Percentiles rank a stretch among this genome's conserved stretches.
phyloP scores from a whole-genome alignment of 2,888 invertebrate species.

The Drosophila meridionalis region DNA sequence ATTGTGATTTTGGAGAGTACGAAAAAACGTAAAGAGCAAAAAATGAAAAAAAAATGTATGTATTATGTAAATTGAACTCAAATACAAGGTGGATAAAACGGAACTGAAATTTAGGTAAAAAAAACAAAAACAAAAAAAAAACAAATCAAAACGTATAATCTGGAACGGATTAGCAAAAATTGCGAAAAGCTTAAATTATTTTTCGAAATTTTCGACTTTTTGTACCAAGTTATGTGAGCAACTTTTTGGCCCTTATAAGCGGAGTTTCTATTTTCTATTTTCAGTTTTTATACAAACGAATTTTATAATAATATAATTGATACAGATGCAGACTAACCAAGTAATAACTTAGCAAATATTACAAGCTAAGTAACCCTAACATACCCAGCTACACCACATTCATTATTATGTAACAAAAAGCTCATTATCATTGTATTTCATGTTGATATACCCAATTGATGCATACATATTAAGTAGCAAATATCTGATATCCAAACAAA shows the following conservation, averaged over 20 bases:
- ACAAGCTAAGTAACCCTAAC: constrained; percentile 18
- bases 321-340: constrained; percentile 31
- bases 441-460: constrained; percentile 44
- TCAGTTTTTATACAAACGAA: constrained; percentile 52
- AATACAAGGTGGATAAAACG: constrained; percentile 63
- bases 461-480: constrained; percentile 64
- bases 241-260: constrained; percentile 54
- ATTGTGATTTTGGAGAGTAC: constrained; percentile 83
- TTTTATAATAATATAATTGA: constrained; percentile 33
- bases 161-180: constrained; percentile 56
- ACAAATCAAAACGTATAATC: constrained; percentile 55
- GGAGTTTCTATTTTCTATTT: constrained; percentile 30
- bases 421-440: constrained; percentile 45
- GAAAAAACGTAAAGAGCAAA: constrained; percentile 51
- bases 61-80: constrained; percentile 63
- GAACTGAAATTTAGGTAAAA: constrained; percentile 75
- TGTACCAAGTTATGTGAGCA: constrained; percentile 48
- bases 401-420: constrained; percentile 40
- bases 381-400: constrained; percentile 19
- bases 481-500: constrained; percentile 36
- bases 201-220: constrained; percentile 65
- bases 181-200: constrained; percentile 71
- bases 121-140: constrained; percentile 42
- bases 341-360: constrained; percentile 41
- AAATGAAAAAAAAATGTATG: constrained; percentile 25